Base-by-base conservation (phyloP, 2,888 invertebrate species). In the Spilarctia lutea region DNA sequence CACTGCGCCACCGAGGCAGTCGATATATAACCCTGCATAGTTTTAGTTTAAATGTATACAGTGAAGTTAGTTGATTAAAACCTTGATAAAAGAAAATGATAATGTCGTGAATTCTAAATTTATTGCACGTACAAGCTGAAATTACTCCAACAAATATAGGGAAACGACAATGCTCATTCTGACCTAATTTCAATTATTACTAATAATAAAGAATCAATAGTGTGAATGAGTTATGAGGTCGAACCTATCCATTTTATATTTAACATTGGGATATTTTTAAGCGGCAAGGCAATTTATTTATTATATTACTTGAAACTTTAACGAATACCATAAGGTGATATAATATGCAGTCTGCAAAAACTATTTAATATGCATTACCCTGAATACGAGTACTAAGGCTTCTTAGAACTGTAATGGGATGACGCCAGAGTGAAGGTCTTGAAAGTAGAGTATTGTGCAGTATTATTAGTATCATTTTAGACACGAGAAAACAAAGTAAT, bases 361-460 rank as follows among this genome's bases (percentile, higher is more conserved):
- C 65, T 69, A 65, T 45, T 76, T 76, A 73, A 74, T 74, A 65
- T 68, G 52, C 65, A 74, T 78, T 66, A 74, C 75, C 66, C 66
- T 79, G 75, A 76, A 75, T 81, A 69, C 45, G 75, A 76, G 75
- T 81, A 69, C 45, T 72, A 82, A 65, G 81, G 81, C 52, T 82
- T 82, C 79, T 60, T 65, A 52, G 79, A 74, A 71, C 67, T 68
- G n/a, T 79, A 82, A 82, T 80, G 70, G 75, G 66, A 70, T 75
- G 68, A 75, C 24, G 72, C 72, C 60, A 18, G 45, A 13, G 13
- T 35, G 27, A 42, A 68, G 69, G 75, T 81, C 77, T 82, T 76
- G 72, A 33, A 72, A 39, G 2, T 60, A 68, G 72, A 76, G 76
- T 66, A 75, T n/a, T 13, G 30, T 42, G 18, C 30, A n/a, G 7